Evolutionary conservation across 2,797 vertebrate genomes (phyloP), one percentile per base, ranked within the genome.

Genomic region (Hoplostethus atlanticus): DNA sequence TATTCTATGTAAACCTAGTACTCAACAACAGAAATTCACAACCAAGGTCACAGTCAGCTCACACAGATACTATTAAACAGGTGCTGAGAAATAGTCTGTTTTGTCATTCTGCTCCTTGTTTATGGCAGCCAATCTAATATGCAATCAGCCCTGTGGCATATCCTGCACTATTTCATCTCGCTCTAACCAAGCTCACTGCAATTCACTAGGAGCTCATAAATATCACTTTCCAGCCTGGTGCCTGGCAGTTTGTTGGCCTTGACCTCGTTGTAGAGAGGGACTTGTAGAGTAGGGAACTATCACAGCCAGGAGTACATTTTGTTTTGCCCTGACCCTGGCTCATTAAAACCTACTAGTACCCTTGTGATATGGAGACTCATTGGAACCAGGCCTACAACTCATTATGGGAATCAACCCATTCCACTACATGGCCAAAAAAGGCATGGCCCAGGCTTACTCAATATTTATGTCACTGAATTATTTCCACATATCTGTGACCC

Each of bases 291-390:
- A 21, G 21, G 21, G 21, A 66, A 84, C 50, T 62, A 77, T 66
- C 73, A 77, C 28, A 64, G 63, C 56, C 59, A 67, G 16, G 62
- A 71, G 72, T 68, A 77, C 15, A 75, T 84, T 68, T 71, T 82
- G 51, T 77, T 73, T 54, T 74, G 58, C 30, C 48, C 61, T 75
- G 71, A 85, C 68, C 77, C 11, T 2, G 13, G 21, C 63, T 85
- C 73, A 81, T 86, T 84, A 83, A 85, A 84, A 80, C 75, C 80
- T 71, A 34, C 64, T 54, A 65, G 72, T 61, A 52, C 52, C 62
- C 55, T 56, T 83, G 76, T 81, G 73, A 84, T 69, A 53, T 47
- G 17, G 30, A 65, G n/a, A 70, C 68, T 68, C 36, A 47, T 2
- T 62, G 69, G 51, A 87, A 76, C 62, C 62, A 42, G 2, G 51